Conservation (phyloP, 2,113 vertebrate genomes). For the Nannospalax galili region DNA sequence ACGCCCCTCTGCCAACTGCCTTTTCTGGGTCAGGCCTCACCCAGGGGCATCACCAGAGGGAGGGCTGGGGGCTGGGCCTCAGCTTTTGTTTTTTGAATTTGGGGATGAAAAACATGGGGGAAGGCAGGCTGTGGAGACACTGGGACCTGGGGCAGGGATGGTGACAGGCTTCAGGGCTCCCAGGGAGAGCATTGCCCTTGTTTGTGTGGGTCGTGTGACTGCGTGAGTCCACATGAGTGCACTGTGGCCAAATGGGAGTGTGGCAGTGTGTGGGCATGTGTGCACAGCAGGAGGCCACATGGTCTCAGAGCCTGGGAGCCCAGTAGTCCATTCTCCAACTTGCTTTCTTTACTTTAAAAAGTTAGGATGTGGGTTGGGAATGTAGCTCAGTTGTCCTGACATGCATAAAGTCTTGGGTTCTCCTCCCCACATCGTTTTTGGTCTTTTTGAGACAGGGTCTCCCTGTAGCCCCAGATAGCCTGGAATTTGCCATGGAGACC, state of each 20-base stretch:
- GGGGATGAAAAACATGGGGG: not conserved
- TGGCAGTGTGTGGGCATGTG: not conserved
- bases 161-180: not conserved
- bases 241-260: fast-evolving
- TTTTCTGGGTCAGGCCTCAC: conserved; percentile 66
- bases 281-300: fast-evolving
- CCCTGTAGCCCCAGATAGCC: too few relatives aligned
- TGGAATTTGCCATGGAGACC: too few relatives aligned
- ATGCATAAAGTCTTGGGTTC: not conserved
- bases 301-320: not conserved
- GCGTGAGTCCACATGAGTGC: not conserved
- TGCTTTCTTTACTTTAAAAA: not conserved
- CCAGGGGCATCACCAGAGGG: not conserved
- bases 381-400: not conserved
- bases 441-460: too few relatives aligned
- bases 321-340: not conserved
- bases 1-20: not conserved
- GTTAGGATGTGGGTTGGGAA: not conserved
- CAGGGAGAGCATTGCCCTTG: too few relatives aligned
- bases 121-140: not conserved
- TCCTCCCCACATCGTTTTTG: too few relatives aligned
- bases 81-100: not conserved
- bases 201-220: fast-evolving
- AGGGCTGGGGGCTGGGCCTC: not conserved
- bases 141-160: not conserved